These are phyloP conservation scores for Sanderia malayensis DNA, from an alignment of 30 jellyfish, hydroid and myxozoan species.

Conservation along the genomic window DNA sequence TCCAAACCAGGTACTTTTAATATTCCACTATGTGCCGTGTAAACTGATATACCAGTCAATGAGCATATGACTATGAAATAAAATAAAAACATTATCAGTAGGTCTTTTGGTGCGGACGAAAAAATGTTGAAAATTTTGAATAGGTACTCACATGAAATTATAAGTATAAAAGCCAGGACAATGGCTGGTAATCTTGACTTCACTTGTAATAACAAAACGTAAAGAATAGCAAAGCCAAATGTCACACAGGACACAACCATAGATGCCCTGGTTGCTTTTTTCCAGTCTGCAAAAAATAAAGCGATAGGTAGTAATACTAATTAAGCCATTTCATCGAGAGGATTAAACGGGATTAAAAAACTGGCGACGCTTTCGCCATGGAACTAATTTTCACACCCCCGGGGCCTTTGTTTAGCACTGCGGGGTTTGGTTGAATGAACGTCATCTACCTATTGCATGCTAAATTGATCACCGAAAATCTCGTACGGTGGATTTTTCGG, in stretches of 20 bases:
- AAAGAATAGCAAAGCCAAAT: conserved; percentile 23
- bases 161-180: conserved; percentile 40
- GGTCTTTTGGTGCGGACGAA: no score
- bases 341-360: no score
- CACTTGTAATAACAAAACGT: conserved; percentile 43
- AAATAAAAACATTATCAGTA: background rate
- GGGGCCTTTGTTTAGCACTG: no score
- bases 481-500: no score
- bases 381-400: no score
- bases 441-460: no score
- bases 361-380: no score
- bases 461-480: no score
- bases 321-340: no score
- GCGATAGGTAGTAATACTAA: no score
- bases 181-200: conserved; percentile 46
- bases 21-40: conserved; percentile 61
- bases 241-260: conserved; percentile 47
- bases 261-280: conserved; percentile 58
- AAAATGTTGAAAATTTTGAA: no score
- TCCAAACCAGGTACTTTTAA: conserved; percentile 62
- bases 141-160: conserved; percentile 51
- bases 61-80: conserved; percentile 24
- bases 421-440: no score
- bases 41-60: conserved; percentile 39
- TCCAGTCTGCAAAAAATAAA: conserved; percentile 48